Conservation (phyloP, 1,140 invertebrate species). For the Achroia grisella region DNA sequence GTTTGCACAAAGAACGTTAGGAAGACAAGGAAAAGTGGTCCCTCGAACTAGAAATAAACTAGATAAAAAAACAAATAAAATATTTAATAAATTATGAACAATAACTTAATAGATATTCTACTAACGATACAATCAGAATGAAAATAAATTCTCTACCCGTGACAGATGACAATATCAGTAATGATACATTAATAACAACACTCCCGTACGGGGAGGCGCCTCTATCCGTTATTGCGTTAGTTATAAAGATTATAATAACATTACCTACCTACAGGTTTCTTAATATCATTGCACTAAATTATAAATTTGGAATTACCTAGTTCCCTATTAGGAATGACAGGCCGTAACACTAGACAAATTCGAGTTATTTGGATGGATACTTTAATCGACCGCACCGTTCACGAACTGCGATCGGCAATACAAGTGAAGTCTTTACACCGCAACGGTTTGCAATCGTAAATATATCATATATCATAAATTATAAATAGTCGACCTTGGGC, state of each 20-base stretch:
- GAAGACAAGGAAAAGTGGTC: conserved; percentile 61
- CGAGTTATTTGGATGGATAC: conserved; percentile 35
- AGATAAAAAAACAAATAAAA: conserved; percentile 17
- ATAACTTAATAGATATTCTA: conserved; percentile 16
- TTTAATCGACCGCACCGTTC: neutral
- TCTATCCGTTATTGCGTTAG: neutral
- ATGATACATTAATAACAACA: conserved; percentile 18
- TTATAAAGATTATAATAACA: conserved; percentile 20
- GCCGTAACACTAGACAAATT: conserved; percentile 62
- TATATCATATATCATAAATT: too few relatives aligned
- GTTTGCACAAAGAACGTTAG: conserved; percentile 49
- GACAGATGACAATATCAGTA: conserved; percentile 26
- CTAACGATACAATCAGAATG: conserved; percentile 11
- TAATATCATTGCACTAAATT: conserved; percentile 68
- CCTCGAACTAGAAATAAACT: conserved; percentile 23
- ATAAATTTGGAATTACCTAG: conserved; percentile 57
- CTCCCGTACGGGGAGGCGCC: neutral
- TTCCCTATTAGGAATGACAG: conserved; percentile 60
- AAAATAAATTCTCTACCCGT: conserved; percentile 30
- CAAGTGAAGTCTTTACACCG: too few relatives aligned
- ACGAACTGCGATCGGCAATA: too few relatives aligned
- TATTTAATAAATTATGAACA: conserved; percentile 28
- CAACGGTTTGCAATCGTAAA: too few relatives aligned
- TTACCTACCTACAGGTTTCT: conserved; percentile 28
- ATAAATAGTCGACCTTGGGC: conserved; percentile 20